Evolutionary conservation across 2,797 vertebrate genomes (phyloP), one percentile per base, ranked within the genome.

Genomic region (Lithobates sylvaticus): DNA sequence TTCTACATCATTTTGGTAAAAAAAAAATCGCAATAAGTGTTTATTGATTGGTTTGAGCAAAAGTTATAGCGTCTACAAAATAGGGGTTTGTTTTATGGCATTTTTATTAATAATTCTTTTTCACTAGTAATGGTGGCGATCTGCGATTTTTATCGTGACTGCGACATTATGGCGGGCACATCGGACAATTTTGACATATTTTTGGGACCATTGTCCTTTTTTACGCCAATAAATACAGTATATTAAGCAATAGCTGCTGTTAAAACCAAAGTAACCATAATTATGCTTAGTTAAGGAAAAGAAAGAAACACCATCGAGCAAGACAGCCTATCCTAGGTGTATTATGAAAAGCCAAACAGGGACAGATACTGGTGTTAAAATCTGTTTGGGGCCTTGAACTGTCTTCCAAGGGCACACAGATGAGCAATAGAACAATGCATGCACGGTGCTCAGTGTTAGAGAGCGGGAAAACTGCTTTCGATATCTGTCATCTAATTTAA

Each of bases 401-500:
- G 71, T 81, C 84, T 81, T 76, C 81, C 88, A 89, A 72, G 76
- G 61, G 16, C 47, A 77, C 7, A 50, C 85, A 42, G 39, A 72
- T 72, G 84, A 88, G 84, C 88, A 81, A 84, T 87, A 82, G 3
- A 72, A 23, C 71, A 42, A 61, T 26, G 58, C 74, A 61, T 75
- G 32, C 76, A 70, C 39, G 61, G 47, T 79, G 50, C 76, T 74
- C 50, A 75, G 58, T 50, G 76, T 29, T 69, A 74, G 70, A 32
- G 86, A 87, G 88, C 27, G 88, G 81, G 88, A 70, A 86, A 86
- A 86, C 81, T 65, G 54, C 76, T 75, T 88, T 84, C 79, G 76
- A 81, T 80, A 84, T 80, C 72, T 64, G 47, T 88, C 58, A 85
- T 88, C 78, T 85, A 70, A 86, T 82, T 78, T 86, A 72, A 79